A percentile compares a stretch with the other conserved stretches of the same genome.
Conservation (phyloP, 2,113 vertebrate species). For the Siniperca knerii region DNA sequence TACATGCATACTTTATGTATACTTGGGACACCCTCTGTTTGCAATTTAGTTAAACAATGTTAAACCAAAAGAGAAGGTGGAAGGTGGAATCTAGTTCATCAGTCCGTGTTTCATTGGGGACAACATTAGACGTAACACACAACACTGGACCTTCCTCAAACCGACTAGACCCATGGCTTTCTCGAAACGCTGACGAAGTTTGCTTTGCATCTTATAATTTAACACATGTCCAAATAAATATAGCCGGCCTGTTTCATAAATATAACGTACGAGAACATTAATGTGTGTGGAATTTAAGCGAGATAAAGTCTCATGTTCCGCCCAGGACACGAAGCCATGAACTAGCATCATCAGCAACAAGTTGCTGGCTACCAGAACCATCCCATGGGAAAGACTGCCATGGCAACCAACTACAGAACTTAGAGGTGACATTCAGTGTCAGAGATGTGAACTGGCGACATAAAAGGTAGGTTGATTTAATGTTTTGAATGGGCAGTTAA, state of each 20-base stretch:
- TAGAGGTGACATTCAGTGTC: neutral
- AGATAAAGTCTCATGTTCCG: neutral
- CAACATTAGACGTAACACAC: slow-evolving; percentile 52
- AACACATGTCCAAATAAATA: neutral
- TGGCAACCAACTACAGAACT: neutral
- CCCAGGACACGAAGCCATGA: too few relatives aligned
- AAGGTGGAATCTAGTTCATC: neutral
- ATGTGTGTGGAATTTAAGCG: neutral
- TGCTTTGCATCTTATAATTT: neutral
- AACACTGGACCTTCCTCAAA: slow-evolving; percentile 27
- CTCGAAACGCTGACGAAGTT: neutral
- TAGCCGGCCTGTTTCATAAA: neutral
- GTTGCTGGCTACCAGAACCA: neutral
- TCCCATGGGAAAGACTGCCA: neutral
- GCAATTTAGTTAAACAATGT: neutral
- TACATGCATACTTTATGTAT: neutral
- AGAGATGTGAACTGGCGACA: neutral
- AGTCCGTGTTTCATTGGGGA: slow-evolving; percentile 52
- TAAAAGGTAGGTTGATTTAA: neutral
- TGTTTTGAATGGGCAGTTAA: neutral
- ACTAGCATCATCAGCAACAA: neutral
- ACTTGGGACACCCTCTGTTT: neutral
- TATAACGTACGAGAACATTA: neutral
- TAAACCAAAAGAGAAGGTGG: neutral
- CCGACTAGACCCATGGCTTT: rapidly evolving